Evolutionary conservation across 30 jellyfish, hydroid and myxozoan genomes (phyloP).

Genomic region (Chrysaora quinquecirrha): DNA sequence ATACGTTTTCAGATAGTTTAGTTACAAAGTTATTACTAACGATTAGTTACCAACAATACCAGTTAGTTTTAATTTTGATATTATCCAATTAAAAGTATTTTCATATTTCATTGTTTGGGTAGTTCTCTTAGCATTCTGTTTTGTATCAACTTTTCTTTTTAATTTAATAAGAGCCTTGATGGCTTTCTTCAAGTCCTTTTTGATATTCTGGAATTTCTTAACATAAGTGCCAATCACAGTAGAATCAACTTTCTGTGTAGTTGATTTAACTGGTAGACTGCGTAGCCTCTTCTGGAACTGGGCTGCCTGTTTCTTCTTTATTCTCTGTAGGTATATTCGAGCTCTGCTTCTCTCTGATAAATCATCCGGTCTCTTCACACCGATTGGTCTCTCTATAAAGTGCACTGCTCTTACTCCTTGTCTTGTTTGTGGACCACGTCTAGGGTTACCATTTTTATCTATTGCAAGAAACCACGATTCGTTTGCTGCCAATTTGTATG

Average conservation of each 20-base stretch:
- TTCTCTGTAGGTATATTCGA: slow-evolving; percentile 22
- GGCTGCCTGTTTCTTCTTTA: slow-evolving; percentile 35
- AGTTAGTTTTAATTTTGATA: background rate
- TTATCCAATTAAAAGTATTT: background rate
- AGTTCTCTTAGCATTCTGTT: background rate
- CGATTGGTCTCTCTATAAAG: slow-evolving; percentile 68
- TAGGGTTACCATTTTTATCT: slow-evolving; percentile 47
- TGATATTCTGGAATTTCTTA: background rate
- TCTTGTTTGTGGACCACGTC: slow-evolving; percentile 29
- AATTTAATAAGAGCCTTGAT: background rate
- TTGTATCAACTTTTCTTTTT: background rate
- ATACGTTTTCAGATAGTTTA: no score
- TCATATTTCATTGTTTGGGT: background rate
- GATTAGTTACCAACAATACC: background rate
- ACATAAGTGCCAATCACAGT: background rate
- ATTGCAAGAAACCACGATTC: slow-evolving; percentile 69
- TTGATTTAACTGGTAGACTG: background rate
- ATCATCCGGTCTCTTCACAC: slow-evolving; percentile 33
- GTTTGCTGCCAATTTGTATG: slow-evolving; percentile 46
- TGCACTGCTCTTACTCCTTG: slow-evolving; percentile 14
- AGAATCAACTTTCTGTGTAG: background rate
- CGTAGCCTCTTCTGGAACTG: slow-evolving; percentile 1
- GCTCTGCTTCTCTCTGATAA: slow-evolving; percentile 56
- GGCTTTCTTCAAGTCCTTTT: slow-evolving; percentile 4
- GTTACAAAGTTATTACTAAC: no score